Evolutionary conservation across 2,888 invertebrate species (phyloP).

Genomic region (Caradrina kadenii): DNA sequence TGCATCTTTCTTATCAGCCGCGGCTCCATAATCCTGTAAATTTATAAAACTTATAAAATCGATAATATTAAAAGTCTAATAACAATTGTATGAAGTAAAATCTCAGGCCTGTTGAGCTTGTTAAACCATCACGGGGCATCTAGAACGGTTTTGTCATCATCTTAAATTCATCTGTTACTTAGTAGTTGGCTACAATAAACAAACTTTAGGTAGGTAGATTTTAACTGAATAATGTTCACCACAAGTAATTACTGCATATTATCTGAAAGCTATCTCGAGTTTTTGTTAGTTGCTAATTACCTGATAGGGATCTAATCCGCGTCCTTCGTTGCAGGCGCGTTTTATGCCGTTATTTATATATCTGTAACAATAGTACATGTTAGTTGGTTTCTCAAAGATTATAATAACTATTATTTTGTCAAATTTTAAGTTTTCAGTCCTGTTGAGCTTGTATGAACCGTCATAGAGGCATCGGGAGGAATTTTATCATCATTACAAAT

Average conservation of each 20-base stretch:
- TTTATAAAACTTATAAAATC: neutral
- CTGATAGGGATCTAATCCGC: slow-evolving; percentile 20
- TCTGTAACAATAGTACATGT: slow-evolving; percentile 27
- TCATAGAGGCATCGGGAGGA: slow-evolving; percentile 71
- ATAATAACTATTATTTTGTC: neutral
- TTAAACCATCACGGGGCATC: slow-evolving; percentile 71
- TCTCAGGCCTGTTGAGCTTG: slow-evolving; percentile 84
- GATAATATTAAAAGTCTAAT: neutral
- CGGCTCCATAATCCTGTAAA: slow-evolving; percentile 19
- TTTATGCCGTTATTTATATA: neutral
- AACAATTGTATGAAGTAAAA: neutral
- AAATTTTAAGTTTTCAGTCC: slow-evolving; percentile 55
- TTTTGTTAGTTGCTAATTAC: slow-evolving; percentile 24
- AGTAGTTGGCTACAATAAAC: too few relatives aligned
- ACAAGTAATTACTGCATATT: neutral
- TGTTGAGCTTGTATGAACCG: slow-evolving; percentile 74
- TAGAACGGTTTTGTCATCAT: slow-evolving; percentile 72
- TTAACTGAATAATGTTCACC: too few relatives aligned
- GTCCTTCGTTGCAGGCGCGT: neutral
- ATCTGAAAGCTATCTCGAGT: neutral
- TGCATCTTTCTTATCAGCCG: neutral
- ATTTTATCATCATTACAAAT: slow-evolving; percentile 68
- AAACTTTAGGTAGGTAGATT: too few relatives aligned
- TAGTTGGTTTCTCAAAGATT: neutral
- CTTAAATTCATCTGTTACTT: neutral